Base-by-base conservation (phyloP, 2,797 vertebrate species). In the Tapera naevia region DNA sequence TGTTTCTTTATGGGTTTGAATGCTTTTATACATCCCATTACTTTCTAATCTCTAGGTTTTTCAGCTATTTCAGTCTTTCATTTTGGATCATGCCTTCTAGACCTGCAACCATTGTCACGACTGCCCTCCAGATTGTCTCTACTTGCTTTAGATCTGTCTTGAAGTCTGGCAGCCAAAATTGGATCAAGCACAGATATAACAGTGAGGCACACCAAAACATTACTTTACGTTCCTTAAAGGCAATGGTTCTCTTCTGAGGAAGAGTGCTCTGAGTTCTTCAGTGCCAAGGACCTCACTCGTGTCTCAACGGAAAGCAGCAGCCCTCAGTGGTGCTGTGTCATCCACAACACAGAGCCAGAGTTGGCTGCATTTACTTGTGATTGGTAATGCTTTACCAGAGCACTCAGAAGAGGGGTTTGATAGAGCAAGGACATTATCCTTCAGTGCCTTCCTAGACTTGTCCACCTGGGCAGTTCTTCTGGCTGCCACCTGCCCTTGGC, bases 291-390 rank as follows among this genome's bases (percentile, higher is more conserved):
- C 11, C 4, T 76, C 27, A 48, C 17, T 50, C 21, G 9, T 1
- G 6, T 51, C 30, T 80, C 48, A 46, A 17, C 45, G 50, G 81
- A 80, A 85, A 39, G 35, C 51, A 71, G 56, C 28, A 58, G 35
- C 27, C 7, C n/a, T n/a, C 35, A 35, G n/a, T 10, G 19, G 5
- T 45, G 51, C 35, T 22, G 7, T 62, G 50, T 18, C 4, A 4
- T 4, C 32, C 23, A 6, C n/a, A 15, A 45, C 30, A 24, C 10
- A 37, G 39, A 76, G 13, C 4, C 61, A 51, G 7, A 1, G 0
- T 1, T 37, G 22, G 13, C 17, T 17, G 8, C 21, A 45, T 56
- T 69, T 65, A 41, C 14, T n/a, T 53, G 45, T 1, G 2, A 14
- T 70, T 65, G 45, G 24, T 46, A 35, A 11, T 11, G 24, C 46